Evolutionary conservation across 2,113 vertebrate species (phyloP).

Genomic region (Pteropus alecto): DNA sequence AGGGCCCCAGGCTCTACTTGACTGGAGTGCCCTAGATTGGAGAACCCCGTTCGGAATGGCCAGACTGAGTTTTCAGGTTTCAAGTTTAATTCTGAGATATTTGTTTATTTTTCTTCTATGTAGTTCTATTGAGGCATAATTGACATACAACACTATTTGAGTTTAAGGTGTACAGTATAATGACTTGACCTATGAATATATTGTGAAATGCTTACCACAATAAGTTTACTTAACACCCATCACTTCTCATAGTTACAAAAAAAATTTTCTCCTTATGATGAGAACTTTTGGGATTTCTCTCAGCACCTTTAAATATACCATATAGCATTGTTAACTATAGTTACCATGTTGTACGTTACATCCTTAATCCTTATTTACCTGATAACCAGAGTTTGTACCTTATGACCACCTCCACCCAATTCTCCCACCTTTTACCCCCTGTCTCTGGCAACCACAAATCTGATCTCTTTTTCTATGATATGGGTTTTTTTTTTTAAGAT

Average conservation of each 20-base stretch:
- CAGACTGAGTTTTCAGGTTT: background rate
- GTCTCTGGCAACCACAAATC: background rate
- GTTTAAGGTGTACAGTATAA: background rate
- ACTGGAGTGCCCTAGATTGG: background rate
- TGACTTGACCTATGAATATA: background rate
- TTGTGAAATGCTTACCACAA: background rate
- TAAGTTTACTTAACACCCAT: background rate
- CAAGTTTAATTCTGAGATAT: background rate
- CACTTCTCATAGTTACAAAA: background rate
- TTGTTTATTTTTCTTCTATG: background rate
- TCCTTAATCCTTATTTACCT: background rate
- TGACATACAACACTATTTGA: background rate
- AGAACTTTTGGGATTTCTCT: background rate
- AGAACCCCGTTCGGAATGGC: background rate
- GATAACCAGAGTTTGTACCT: background rate
- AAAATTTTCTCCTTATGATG: background rate
- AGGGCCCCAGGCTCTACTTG: background rate
- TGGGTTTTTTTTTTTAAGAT: background rate
- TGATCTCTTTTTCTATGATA: background rate
- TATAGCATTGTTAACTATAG: background rate
- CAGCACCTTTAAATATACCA: background rate
- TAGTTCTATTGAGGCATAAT: background rate
- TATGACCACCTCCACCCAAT: background rate
- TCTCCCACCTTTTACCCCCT: background rate
- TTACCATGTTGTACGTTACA: background rate